Evolutionary conservation across 1,140 invertebrate genomes (phyloP), one percentile per base, ranked within the genome.

Genomic region (Heliconius melpomene): DNA sequence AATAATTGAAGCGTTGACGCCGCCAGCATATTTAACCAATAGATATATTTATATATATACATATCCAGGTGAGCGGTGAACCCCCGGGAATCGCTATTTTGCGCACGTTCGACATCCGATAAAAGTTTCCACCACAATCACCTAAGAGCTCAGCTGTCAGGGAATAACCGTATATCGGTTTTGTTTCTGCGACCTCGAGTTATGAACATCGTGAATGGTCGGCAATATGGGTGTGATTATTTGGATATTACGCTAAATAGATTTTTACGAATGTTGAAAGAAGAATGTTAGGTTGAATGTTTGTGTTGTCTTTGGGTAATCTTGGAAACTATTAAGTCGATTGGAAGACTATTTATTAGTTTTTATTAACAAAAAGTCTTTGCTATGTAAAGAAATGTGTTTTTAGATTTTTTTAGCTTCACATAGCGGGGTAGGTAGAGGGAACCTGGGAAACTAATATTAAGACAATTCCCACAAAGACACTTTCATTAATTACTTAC

Each of bases 121-220:
- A 94, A 94, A 94, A 94, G 92, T 94, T 94, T 94, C 92, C 89
- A 86, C 91, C 91, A 94, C 94, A 94, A 94, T 94, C 92, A 94
- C 94, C 94, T 94, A 94, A 94, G 92, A 94, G 93, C 93, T 94
- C 94, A 94, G 92, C 92, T 94, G 94, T 94, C 93, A 93, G 91
- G 91, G 89, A 91, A 94, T 93, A 93, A 92, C 88, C 90, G 88
- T 93, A 93, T 93, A 94, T 93, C 91, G 93, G 92, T 93, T 93
- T 94, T 94, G 93, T 94, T 93, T 91, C 90, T 87, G 83, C 81
- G 90, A 91, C 91, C 89, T 89, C 82, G 70, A 77, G 84, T 66
- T 66, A 66, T 66, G 60, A 66, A 26, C 23, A 66, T 16, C 60
- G 23, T 26, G 60, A 66, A 66, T 18, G 23, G 13, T 7, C 23